phyloP scores from a whole-genome alignment of 1,140 invertebrate species.

The Camponotus pennsylvanicus region DNA sequence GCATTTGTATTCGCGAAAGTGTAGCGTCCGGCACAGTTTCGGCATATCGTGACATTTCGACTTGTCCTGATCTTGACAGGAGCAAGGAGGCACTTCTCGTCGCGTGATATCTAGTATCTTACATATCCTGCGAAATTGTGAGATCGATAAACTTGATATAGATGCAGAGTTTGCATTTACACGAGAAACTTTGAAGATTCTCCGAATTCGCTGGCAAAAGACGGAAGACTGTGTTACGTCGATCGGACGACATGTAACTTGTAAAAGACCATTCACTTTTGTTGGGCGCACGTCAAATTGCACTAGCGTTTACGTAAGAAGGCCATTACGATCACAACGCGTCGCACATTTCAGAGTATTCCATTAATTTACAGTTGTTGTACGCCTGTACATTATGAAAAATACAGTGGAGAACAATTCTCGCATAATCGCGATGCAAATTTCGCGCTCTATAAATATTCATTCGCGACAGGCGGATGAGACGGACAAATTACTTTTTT shows the following conservation, averaged over 20 bases:
- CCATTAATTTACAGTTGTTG: neutral
- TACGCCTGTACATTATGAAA: neutral
- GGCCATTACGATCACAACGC: neutral
- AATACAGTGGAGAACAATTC: neutral
- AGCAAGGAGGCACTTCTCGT: neutral
- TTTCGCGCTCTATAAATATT: conserved; percentile 28
- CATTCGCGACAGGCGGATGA: neutral
- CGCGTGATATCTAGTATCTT: neutral
- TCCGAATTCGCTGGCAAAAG: neutral
- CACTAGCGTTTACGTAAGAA: conserved; percentile 63
- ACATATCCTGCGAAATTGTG: too few species aligned
- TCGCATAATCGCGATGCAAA: conserved; percentile 7
- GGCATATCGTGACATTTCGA: neutral
- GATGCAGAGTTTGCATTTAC: neutral
- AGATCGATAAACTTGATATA: neutral
- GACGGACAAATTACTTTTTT: neutral
- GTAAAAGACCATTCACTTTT: conserved; percentile 23
- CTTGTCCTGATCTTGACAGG: neutral
- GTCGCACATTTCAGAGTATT: neutral
- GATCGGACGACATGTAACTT: conserved; percentile 29
- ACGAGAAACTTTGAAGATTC: neutral
- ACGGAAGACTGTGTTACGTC: conserved; percentile 58
- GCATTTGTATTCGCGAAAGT: conserved; percentile 29
- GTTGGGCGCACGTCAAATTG: conserved; percentile 46
- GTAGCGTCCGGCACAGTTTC: neutral